Evolutionary conservation across 2,797 vertebrate species (phyloP).

Genomic region (Sciurus vulgaris): DNA sequence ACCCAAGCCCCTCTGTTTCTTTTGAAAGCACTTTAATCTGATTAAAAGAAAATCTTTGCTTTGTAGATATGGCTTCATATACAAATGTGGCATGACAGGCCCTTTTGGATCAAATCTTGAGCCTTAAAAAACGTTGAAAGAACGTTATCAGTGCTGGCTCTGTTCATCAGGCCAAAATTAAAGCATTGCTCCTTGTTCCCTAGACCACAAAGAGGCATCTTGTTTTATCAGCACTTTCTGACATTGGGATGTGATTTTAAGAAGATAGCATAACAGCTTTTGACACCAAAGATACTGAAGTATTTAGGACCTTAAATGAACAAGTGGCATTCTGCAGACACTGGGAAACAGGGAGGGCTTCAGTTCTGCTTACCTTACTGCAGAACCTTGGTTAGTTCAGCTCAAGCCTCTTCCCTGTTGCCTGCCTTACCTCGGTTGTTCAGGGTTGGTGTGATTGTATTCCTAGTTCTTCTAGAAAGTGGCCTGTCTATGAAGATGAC

Average conservation of each 20-base stretch:
- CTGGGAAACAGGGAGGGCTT: background rate
- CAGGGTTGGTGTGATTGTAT: background rate
- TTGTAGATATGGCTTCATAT: background rate
- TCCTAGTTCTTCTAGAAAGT: background rate
- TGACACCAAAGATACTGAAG: background rate
- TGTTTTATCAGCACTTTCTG: conserved; percentile 59
- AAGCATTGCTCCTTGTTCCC: conserved; percentile 58
- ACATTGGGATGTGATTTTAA: conserved; percentile 60
- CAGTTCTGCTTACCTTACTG: background rate
- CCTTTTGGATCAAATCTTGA: conserved; percentile 33
- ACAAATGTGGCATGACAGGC: background rate
- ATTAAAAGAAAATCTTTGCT: conserved; percentile 62
- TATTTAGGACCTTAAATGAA: conserved; percentile 30
- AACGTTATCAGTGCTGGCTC: conserved; percentile 33
- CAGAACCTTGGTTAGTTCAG: background rate
- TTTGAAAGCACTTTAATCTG: conserved; percentile 33
- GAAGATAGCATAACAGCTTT: conserved; percentile 51
- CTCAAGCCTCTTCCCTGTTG: background rate
- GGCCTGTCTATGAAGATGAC: background rate
- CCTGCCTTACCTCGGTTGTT: background rate
- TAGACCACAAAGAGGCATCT: background rate
- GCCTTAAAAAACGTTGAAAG: conserved; percentile 44
- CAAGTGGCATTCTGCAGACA: conserved; percentile 55
- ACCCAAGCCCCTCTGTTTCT: background rate
- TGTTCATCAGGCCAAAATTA: conserved; percentile 49